phyloP scores from a whole-genome alignment of 1,140 invertebrate genomes.

The Bombus confusus region DNA sequence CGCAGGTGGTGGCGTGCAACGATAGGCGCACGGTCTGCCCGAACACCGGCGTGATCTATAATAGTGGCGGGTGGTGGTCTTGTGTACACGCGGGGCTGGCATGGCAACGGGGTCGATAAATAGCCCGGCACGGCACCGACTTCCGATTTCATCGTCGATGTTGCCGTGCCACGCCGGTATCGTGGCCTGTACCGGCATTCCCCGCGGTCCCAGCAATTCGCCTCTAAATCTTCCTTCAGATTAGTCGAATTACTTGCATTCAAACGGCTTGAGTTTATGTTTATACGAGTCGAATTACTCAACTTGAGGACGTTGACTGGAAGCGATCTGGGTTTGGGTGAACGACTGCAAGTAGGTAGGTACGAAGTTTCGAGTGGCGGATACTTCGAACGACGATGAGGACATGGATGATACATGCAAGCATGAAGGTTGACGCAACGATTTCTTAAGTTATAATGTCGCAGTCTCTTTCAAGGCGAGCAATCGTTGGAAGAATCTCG shows the following conservation, averaged over 20 bases:
- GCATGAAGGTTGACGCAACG: too few relatives aligned
- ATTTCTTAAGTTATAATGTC: too few relatives aligned
- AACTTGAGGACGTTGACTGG: not conserved
- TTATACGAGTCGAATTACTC: not conserved
- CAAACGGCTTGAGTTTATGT: not conserved
- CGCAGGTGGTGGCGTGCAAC: constrained; percentile 55
- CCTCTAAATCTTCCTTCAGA: constrained; percentile 17
- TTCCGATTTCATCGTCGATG: constrained; percentile 73
- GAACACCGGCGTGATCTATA: constrained; percentile 68
- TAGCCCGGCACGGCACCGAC: constrained; percentile 72
- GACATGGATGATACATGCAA: too few relatives aligned
- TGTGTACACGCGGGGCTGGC: constrained; percentile 78
- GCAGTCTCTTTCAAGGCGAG: too few relatives aligned
- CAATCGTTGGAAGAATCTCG: too few relatives aligned
- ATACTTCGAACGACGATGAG: too few relatives aligned
- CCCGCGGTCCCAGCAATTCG: constrained; percentile 58
- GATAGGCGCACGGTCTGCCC: constrained; percentile 50
- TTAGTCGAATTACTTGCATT: not conserved
- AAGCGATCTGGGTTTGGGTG: not conserved
- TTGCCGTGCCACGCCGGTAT: constrained; percentile 45
- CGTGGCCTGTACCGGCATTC: constrained; percentile 43
- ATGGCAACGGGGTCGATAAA: constrained; percentile 80
- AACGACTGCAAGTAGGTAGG: not conserved
- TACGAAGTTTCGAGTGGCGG: too few relatives aligned
- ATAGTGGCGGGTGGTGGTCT: constrained; percentile 70